A percentile compares a stretch with the other conserved stretches of the same genome.
phyloP scores from a whole-genome alignment of 2,113 vertebrate species.

The Arenaria interpres region DNA sequence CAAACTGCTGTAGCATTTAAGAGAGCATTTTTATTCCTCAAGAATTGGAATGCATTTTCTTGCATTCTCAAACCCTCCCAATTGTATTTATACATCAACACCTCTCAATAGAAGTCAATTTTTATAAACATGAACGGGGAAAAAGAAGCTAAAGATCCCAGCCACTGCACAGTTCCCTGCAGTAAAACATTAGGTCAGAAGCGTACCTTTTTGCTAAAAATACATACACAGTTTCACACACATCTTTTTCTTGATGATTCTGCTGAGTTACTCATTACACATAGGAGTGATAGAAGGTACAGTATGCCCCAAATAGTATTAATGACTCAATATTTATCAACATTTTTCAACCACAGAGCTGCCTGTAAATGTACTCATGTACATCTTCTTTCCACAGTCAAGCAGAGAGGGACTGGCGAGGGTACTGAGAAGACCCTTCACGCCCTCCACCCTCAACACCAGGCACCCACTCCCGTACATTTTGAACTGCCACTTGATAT shows the following conservation, averaged over 20 bases:
- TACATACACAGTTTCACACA: neutral
- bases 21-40: neutral
- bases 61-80: neutral
- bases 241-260: neutral
- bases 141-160: neutral
- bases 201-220: neutral
- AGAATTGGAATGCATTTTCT: neutral
- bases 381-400: neutral
- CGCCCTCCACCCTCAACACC: neutral
- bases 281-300: neutral
- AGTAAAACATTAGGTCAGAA: neutral
- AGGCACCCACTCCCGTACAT: neutral
- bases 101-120: neutral
- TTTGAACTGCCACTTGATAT: neutral
- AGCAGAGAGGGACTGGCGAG: neutral
- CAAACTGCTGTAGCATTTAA: neutral
- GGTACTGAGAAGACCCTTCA: neutral
- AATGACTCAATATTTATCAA: neutral
- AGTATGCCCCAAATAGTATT: neutral
- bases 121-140: neutral
- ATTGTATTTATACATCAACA: neutral
- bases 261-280: neutral
- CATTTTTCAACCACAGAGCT: neutral
- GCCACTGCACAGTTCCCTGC: neutral
- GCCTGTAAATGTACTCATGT: neutral